phyloP scores from a whole-genome alignment of 2,113 vertebrate genomes.

The Cryptomyrus ogoouensis region DNA sequence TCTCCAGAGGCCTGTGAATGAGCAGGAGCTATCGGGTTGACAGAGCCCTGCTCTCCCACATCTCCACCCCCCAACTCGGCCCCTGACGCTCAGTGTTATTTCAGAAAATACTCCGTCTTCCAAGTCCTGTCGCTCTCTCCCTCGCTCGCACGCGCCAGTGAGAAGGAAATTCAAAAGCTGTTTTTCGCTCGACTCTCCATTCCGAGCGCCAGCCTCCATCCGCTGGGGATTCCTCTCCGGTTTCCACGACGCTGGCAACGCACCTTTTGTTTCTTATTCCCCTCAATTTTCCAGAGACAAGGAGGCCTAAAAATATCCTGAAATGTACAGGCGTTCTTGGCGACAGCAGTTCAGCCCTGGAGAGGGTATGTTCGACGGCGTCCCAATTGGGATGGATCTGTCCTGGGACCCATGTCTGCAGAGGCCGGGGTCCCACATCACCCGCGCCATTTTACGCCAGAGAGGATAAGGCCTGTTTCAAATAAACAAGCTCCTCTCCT shows the following conservation, averaged over 20 bases:
- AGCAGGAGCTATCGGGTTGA: too few relatives aligned
- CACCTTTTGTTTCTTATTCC: not conserved
- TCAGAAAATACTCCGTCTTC: conserved; percentile 9
- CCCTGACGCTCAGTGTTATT: not conserved
- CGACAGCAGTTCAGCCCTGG: not conserved
- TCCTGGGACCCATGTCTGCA: not conserved
- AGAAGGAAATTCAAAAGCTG: not conserved
- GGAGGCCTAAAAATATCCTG: not conserved
- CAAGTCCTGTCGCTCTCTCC: not conserved
- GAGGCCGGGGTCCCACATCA: not conserved
- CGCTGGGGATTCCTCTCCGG: not conserved
- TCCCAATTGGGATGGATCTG: not conserved
- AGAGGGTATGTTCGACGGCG: not conserved
- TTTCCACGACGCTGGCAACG: not conserved
- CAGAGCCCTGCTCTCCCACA: too few relatives aligned
- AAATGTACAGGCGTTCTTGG: not conserved
- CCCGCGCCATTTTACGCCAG: not conserved
- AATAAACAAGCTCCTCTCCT: not conserved
- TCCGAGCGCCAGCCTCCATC: not conserved
- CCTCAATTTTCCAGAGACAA: not conserved
- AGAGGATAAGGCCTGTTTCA: not conserved
- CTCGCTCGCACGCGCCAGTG: not conserved
- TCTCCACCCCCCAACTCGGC: not conserved
- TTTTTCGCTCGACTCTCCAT: not conserved
- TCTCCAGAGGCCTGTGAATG: not conserved